phyloP scores from a whole-genome alignment of 2,113 vertebrate genomes.

The Athene cunicularia region DNA sequence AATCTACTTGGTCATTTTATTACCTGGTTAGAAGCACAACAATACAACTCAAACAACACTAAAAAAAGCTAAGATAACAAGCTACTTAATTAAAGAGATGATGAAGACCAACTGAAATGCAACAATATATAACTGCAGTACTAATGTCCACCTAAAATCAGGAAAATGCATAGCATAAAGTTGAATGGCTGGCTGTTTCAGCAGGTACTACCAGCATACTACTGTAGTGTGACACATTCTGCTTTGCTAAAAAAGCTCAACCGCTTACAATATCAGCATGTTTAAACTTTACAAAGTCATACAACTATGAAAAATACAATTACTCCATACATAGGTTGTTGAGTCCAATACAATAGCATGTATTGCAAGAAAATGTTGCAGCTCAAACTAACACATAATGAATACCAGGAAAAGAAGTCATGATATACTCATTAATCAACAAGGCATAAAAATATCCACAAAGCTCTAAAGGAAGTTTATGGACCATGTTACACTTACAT shows the following conservation, averaged over 20 bases:
- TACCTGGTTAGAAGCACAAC: neutral
- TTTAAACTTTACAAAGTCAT: neutral
- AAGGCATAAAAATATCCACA: slow-evolving; percentile 2
- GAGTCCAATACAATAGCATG: neutral
- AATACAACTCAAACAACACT: neutral
- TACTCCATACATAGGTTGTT: neutral
- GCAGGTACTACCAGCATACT: neutral
- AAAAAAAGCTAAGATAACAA: neutral
- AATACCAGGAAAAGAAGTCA: neutral
- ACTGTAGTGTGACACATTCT: fast-evolving
- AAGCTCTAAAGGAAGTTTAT: slow-evolving; percentile 11
- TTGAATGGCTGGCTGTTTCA: neutral
- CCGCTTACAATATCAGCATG: neutral
- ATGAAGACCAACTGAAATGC: neutral
- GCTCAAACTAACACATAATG: neutral
- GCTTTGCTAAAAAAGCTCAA: neutral
- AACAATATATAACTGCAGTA: neutral
- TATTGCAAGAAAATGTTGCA: neutral
- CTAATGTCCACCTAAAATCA: neutral
- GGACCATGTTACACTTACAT: neutral
- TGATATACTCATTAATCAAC: neutral
- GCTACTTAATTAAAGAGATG: neutral
- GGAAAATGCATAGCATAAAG: neutral
- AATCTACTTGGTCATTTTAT: neutral
- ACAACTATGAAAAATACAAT: neutral